Percentiles rank a stretch among this genome's conserved stretches.
These are phyloP conservation scores for Lasioglossum villosulum DNA, from an alignment of 2,888 invertebrate genomes.

Conservation along the genomic window DNA sequence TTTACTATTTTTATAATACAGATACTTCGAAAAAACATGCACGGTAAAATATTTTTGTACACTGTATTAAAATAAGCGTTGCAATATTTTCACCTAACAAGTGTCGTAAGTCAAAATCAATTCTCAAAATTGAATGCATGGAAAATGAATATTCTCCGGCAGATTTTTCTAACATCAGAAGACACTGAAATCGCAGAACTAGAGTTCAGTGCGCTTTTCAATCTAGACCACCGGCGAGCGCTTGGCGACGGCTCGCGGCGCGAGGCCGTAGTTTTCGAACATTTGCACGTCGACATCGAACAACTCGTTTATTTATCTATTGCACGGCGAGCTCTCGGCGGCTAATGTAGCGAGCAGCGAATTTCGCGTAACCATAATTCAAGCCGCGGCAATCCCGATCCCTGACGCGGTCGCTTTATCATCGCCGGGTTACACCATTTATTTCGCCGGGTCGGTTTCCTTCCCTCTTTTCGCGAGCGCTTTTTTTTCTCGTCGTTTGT, in stretches of 20 bases:
- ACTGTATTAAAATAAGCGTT: neutral
- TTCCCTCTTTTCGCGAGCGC: neutral
- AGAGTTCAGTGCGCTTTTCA: neutral
- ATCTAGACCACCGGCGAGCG: neutral
- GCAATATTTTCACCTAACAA: no score
- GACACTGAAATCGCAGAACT: neutral
- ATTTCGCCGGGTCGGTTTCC: conserved; percentile 26
- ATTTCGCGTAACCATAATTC: conserved; percentile 54
- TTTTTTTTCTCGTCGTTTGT: conserved; percentile 11
- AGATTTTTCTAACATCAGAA: neutral
- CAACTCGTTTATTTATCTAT: conserved; percentile 31
- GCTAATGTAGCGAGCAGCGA: conserved; percentile 33
- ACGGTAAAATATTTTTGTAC: neutral
- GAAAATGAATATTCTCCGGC: no score
- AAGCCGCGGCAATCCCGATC: conserved; percentile 54
- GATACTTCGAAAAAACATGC: neutral
- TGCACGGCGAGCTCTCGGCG: neutral
- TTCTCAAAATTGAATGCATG: no score
- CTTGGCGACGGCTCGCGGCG: neutral
- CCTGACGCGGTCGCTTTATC: conserved; percentile 46
- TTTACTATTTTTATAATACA: neutral
- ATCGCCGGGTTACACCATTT: conserved; percentile 50
- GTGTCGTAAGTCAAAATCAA: no score
- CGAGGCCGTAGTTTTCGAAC: neutral
- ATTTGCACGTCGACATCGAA: conserved; percentile 4